Base-by-base conservation (phyloP, 2,113 vertebrate species). In the Ptyas mucosa region DNA sequence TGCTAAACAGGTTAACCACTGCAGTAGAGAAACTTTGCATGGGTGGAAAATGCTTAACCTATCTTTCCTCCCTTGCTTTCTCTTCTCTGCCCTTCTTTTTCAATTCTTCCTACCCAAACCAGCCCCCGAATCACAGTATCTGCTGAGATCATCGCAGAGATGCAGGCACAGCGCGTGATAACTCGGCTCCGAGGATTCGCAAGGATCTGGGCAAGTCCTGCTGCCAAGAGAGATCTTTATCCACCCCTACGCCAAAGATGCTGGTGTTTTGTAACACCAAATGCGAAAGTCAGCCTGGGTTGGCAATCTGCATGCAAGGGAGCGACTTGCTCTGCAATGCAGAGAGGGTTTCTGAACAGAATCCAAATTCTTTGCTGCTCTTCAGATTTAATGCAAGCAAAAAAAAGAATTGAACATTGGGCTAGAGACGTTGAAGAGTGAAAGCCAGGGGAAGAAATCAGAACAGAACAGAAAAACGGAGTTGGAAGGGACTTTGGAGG, bases 151-250 rank as follows among this genome's bases (percentile, higher is more conserved):
- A 98, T 99, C 98, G 98, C 97, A 0, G 98, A 99, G 1, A 97
- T 99, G 93, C 98, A 99, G 88, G 94, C 98, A 51, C 49, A 51
- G 8, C 1, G 49, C 0, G 49, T 51, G 1, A 10, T 8, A 51
- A 8, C 8, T 51, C 8, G 49, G 8, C 49, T 5, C 46, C 96
- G 94, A 99, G 99, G 96, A 99, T 99, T 90, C 97, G 97, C 89
- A 98, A 99, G 5, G 99, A 99, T 24, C 97, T 99, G 39, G 99
- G 99, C 95, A 98, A 97, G 24, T 96, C 97, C 57, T 99, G 98
- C 98, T 98, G 98, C 46, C 98, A 98, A 96, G 98, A 99, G 98
- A 97, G 98, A 97, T 97, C 1, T 96, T 98, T 92, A 97, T 99
- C 87, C 98, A 98, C 1, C 97, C 98, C 55, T 98, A 98, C 95